Evolutionary conservation across 2,797 vertebrate genomes (phyloP).

Genomic region (Dromococcyx pavoninus): DNA sequence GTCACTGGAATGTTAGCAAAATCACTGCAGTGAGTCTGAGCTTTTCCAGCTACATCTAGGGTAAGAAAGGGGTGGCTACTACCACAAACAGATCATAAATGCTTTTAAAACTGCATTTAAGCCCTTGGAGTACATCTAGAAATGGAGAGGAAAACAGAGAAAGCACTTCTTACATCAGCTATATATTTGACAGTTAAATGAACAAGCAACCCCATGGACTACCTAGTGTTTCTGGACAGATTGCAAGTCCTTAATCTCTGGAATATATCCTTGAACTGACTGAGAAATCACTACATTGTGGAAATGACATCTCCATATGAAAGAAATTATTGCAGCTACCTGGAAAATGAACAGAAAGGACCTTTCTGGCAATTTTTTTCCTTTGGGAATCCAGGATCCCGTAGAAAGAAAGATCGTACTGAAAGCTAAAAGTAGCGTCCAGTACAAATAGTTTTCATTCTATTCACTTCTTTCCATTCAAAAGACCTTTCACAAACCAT

Average conservation of each 20-base stretch:
- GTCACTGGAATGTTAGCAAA: neutral
- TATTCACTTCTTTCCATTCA: neutral
- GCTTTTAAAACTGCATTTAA: neutral
- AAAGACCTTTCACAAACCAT: accelerated
- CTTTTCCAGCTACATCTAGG: neutral
- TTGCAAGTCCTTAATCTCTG: neutral
- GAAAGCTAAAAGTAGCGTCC: neutral
- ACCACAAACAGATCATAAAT: neutral
- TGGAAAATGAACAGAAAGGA: neutral
- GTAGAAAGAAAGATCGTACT: neutral
- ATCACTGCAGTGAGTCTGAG: neutral
- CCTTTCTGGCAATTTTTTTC: neutral
- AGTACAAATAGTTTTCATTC: neutral
- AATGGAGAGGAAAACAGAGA: neutral
- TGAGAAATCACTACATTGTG: neutral
- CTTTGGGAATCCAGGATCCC: neutral
- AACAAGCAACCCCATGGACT: neutral
- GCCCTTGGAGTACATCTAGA: neutral
- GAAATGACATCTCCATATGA: neutral
- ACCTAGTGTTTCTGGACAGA: neutral
- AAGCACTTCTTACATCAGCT: conserved; percentile 1
- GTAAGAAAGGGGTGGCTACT: neutral
- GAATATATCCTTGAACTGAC: neutral
- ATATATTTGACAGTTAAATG: neutral
- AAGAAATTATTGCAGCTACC: neutral